Conservation (phyloP, 2,888 invertebrate genomes). For the Mesoligia furuncula region DNA sequence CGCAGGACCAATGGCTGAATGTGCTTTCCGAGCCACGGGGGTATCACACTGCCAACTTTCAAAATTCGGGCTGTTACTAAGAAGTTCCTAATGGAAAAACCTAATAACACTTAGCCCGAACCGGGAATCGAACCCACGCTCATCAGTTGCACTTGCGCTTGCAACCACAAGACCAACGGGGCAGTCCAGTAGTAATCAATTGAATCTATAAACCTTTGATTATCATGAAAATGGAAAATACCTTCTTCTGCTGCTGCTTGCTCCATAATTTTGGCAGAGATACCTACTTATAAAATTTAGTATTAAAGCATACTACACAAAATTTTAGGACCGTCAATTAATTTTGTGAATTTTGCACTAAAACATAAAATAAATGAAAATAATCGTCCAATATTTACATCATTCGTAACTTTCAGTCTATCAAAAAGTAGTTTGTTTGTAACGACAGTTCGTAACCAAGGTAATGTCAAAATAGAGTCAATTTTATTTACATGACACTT, state of each 20-base stretch:
- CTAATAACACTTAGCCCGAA: not conserved
- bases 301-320: not conserved
- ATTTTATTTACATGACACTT: conserved; percentile 6
- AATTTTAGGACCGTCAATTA: conserved; percentile 14
- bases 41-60: too few species aligned
- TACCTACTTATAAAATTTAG: conserved; percentile 32
- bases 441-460: conserved; percentile 13
- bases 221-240: conserved; percentile 5
- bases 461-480: not conserved
- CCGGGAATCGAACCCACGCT: not conserved
- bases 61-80: not conserved
- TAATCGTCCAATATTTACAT: conserved; percentile 10
- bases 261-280: conserved; percentile 7
- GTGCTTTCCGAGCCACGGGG: too few species aligned
- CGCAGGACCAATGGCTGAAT: too few species aligned
- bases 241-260: conserved; percentile 4
- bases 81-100: not conserved
- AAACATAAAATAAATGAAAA: not conserved
- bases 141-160: not conserved
- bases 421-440: too few species aligned
- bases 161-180: not conserved
- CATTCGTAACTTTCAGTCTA: not conserved
- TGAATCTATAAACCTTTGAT: not conserved
- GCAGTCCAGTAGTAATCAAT: not conserved
- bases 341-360: conserved; percentile 5